A percentile compares a stretch with the other conserved stretches of the same genome.
Conservation (phyloP, 2,113 vertebrate species). For the Vulpes ferrilata region DNA sequence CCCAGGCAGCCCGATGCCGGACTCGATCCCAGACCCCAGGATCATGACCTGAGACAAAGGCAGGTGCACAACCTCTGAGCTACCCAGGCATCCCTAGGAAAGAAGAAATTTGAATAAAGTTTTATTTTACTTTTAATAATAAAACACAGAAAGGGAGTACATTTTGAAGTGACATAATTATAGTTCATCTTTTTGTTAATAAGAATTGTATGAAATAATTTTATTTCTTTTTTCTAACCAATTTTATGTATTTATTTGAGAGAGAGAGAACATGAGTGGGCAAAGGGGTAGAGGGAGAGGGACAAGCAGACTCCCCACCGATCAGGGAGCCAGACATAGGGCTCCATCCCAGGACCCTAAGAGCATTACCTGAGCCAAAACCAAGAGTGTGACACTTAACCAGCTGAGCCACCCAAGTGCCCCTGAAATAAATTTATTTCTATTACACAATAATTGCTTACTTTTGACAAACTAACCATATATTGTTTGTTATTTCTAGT, state of each 20-base stretch:
- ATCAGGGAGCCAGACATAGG: neutral
- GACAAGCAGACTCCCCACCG: neutral
- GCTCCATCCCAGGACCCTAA: neutral
- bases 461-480: neutral
- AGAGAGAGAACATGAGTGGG: neutral
- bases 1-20: too few relatives aligned
- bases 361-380: neutral
- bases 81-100: neutral
- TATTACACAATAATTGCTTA: neutral
- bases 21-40: too few relatives aligned
- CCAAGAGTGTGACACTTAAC: neutral
- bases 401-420: too few relatives aligned
- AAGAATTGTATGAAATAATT: neutral
- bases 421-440: constrained; percentile 1
- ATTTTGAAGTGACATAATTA: neutral
- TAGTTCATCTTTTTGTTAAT: neutral
- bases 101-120: neutral
- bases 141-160: neutral
- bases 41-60: too few relatives aligned
- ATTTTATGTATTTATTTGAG: neutral
- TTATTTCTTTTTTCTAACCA: neutral
- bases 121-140: neutral
- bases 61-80: too few relatives aligned
- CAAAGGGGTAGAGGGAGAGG: neutral
- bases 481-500: neutral